Conservation (phyloP, 2,888 invertebrate genomes). For the Ochlodes sylvanus region DNA sequence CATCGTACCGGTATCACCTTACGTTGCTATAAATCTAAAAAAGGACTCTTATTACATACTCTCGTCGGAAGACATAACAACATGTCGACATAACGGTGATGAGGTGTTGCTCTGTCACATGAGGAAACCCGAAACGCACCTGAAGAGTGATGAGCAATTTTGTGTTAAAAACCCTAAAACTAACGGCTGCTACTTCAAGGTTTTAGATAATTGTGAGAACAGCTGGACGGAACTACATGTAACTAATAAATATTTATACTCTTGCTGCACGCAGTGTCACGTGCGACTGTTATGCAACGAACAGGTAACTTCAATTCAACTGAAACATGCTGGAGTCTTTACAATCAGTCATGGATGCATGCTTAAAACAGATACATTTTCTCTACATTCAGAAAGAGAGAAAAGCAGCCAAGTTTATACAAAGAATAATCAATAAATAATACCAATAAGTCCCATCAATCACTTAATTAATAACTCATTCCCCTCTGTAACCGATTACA, state of each 20-base stretch:
- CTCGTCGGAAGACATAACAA: constrained; percentile 5
- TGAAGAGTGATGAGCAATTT: constrained; percentile 12
- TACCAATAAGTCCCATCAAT: constrained; percentile 9
- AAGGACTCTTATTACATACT: constrained; percentile 9
- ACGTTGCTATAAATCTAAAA: constrained; percentile 11
- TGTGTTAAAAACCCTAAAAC: constrained; percentile 8
- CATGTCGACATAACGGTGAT: constrained; percentile 8
- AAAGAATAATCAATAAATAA: not conserved
- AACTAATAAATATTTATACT: constrained; percentile 20
- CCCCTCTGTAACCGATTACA: constrained; percentile 2
- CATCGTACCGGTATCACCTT: not conserved
- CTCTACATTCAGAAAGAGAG: not conserved
- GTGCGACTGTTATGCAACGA: constrained; percentile 13
- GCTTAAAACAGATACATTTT: not conserved
- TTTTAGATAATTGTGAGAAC: not conserved
- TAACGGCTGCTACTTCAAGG: constrained; percentile 3
- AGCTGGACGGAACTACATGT: constrained; percentile 16
- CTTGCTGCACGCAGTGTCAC: constrained; percentile 10
- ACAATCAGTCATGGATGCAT: not conserved
- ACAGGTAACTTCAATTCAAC: not conserved
- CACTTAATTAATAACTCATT: constrained; percentile 10
- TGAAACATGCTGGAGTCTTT: constrained; percentile 2
- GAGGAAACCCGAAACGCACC: constrained; percentile 7
- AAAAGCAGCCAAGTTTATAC: constrained; percentile 5
- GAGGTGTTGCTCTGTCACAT: constrained; percentile 2